Evolutionary conservation across 2,888 invertebrate species (phyloP), one percentile per base, ranked within the genome.

Genomic region (Phasia obesa): DNA sequence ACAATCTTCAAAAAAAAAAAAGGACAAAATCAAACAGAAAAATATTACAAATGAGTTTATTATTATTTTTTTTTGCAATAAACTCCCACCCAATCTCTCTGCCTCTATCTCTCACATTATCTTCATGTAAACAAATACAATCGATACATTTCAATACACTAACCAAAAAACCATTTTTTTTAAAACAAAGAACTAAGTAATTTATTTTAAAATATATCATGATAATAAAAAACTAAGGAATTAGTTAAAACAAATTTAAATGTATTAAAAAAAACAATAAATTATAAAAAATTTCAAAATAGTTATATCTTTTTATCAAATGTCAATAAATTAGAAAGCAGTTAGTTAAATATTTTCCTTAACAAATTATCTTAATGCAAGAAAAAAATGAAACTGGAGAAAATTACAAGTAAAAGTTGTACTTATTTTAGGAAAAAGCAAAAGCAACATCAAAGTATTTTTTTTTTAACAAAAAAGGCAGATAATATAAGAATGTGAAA

Each of bases 221-320:
- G 27, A 62, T 31, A 64, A 27, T 38, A 49, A 42, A 73, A 47
- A 53, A 13, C 59, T 35, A 65, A 59, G 15, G 67, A 75, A 71
- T 60, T 74, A 78, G 74, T 78, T 71, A 60, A 81, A 69, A 55
- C 51, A 69, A 82, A 74, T 78, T 75, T 60, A 60, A 74, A 55
- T 25, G 17, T 31, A 42, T 53, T 78, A 67, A 70, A 17, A 21
- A 17, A 60, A 67, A 15, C 9, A 55, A 71, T 47, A 47, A 19
- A 47, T 59, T 17, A n/a, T 53, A 64, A 1, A 15, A 42, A 53
- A 65, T 65, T 51, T 47, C 4, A 19, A 19, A 19, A 6, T 60
- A 70, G 25, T 38, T 57, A 49, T 57, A 17, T 5, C 0, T 4
- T 31, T 47, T 35, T 23, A 13, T 44, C 4, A n/a, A 51, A 27